Conservation (phyloP, 2,797 vertebrate genomes). For the Silurus lanzhouensis region DNA sequence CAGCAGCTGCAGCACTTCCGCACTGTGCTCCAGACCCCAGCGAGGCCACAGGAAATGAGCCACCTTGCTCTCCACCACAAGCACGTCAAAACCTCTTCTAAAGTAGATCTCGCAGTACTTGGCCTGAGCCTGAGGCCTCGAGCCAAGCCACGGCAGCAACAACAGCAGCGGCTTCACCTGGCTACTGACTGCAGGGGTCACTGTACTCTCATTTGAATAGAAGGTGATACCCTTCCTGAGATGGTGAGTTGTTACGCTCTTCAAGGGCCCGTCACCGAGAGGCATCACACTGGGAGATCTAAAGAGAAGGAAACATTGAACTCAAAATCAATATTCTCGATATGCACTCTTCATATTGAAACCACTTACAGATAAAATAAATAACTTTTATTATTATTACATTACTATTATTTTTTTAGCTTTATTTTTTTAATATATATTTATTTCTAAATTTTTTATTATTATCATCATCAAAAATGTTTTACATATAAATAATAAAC, state of each 20-base stretch:
- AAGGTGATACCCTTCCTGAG: conserved; percentile 71
- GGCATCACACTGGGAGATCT: conserved; percentile 59
- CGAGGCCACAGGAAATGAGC: conserved; percentile 73
- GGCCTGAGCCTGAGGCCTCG: conserved; percentile 60
- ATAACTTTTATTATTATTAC: no score
- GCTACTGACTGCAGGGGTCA: not conserved
- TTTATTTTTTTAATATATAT: no score
- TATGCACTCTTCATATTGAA: not conserved
- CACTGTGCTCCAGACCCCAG: conserved; percentile 64
- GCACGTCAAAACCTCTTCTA: conserved; percentile 67
- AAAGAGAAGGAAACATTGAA: not conserved
- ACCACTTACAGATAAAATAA: no score
- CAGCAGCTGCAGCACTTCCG: conserved; percentile 64
- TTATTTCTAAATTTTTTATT: no score
- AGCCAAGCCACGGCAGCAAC: conserved; percentile 77
- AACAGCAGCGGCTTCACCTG: conserved; percentile 64
- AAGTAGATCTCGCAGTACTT: conserved; percentile 77
- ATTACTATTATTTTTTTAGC: no score
- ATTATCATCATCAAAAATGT: no score
- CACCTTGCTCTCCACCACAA: conserved; percentile 70
- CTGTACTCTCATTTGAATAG: conserved; percentile 59
- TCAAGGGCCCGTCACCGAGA: conserved; percentile 43
- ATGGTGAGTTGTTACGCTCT: conserved; percentile 62
- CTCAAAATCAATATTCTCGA: not conserved
- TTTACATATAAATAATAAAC: no score